Percentiles rank a stretch among this genome's conserved stretches.
Conservation (phyloP, 1,140 invertebrate species). For the Hetaerina americana region DNA sequence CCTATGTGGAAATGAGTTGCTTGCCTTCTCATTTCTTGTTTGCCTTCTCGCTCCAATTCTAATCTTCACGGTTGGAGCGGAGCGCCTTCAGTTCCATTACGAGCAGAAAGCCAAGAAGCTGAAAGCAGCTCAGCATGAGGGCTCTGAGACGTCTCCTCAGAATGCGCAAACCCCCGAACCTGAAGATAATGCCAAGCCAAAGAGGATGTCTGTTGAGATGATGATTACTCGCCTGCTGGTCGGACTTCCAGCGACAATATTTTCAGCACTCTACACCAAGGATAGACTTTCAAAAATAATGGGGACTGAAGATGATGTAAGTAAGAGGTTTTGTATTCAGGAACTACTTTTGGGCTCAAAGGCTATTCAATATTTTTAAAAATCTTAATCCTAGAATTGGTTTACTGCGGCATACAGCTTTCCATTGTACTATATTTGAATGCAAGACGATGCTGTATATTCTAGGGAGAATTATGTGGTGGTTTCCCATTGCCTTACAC, state of each 20-base stretch:
- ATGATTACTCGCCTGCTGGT: neutral
- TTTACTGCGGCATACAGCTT: too few species aligned
- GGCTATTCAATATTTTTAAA: neutral
- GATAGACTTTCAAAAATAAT: constrained; percentile 30
- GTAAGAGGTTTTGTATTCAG: too few species aligned
- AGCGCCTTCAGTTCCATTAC: neutral
- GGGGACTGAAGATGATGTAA: constrained; percentile 42
- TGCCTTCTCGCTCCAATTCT: constrained; percentile 25
- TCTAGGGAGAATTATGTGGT: too few species aligned
- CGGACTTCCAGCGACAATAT: constrained; percentile 2
- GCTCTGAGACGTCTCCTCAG: neutral
- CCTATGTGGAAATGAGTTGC: constrained; percentile 49
- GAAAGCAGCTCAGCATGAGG: neutral
- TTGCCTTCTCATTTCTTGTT: constrained; percentile 52
- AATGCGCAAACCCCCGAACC: neutral
- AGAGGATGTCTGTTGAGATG: neutral
- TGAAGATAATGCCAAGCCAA: neutral
- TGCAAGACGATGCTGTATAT: too few species aligned
- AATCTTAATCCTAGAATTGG: too few species aligned
- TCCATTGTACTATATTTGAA: too few species aligned
- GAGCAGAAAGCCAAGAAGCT: neutral
- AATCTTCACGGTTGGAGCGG: neutral
- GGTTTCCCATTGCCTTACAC: too few species aligned
- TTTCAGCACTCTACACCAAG: constrained; percentile 30
- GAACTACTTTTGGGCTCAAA: too few species aligned